phyloP scores from a whole-genome alignment of 2,113 vertebrate species.

The Tretioscincus oriximinensis region DNA sequence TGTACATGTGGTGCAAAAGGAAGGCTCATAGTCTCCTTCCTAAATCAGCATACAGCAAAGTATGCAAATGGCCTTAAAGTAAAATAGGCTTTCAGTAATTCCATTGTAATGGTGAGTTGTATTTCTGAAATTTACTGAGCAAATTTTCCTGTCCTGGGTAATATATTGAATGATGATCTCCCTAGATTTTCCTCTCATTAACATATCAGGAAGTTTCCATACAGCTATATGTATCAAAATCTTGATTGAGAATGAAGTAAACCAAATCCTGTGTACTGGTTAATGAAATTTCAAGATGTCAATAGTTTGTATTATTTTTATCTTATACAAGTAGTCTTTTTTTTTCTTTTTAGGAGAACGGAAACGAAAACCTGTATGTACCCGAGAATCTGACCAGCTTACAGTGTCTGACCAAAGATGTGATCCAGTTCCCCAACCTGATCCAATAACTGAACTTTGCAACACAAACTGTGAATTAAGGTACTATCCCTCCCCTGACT shows the following conservation, averaged over 20 bases:
- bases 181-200: background rate
- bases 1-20: no score
- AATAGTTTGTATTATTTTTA: background rate
- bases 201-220: background rate
- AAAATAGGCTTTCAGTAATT: background rate
- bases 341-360: constrained; percentile 79
- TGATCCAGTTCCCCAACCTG: constrained; percentile 80
- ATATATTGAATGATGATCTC: background rate
- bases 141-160: background rate
- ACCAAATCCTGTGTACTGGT: background rate
- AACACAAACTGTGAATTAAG: constrained; percentile 93
- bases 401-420: constrained; percentile 96
- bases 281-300: no score
- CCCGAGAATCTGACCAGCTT: constrained; percentile 87
- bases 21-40: background rate
- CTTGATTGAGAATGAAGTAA: background rate
- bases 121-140: background rate
- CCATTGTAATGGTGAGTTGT: background rate
- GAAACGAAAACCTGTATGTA: constrained; percentile 88
- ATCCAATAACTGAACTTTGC: constrained; percentile 83
- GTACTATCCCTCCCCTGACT: constrained; percentile 60
- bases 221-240: background rate
- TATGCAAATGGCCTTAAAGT: background rate
- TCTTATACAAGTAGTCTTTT: constrained; percentile 4
- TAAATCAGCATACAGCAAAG: background rate